Conservation (phyloP, 2,797 vertebrate genomes). For the Pogoniulus pusillus region DNA sequence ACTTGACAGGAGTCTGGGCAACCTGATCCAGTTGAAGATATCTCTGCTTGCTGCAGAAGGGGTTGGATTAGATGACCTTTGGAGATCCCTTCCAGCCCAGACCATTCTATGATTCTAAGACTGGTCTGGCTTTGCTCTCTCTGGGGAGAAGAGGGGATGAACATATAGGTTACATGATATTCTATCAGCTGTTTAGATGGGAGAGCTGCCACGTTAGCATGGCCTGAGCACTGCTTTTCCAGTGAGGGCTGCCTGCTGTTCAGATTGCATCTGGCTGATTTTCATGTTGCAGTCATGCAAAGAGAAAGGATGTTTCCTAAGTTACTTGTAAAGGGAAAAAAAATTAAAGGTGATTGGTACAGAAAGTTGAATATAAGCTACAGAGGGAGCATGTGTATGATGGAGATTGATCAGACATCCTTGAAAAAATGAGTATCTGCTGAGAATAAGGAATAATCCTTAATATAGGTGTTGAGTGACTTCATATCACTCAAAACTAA, state of each 20-base stretch:
- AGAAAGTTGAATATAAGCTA: background rate
- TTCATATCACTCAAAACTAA: background rate
- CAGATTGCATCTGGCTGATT: background rate
- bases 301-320: background rate
- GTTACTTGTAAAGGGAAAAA: background rate
- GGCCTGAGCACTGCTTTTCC: background rate
- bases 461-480: background rate
- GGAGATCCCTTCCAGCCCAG: no score
- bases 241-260: background rate
- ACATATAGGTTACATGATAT: background rate
- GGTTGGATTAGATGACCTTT: no score
- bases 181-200: background rate
- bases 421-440: background rate
- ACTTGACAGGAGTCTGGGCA: no score
- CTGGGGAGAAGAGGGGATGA: background rate
- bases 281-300: background rate
- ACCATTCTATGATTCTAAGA: background rate
- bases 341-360: background rate
- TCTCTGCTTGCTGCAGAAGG: no score
- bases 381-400: background rate
- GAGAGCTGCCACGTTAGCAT: background rate
- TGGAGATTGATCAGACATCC: background rate
- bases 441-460: background rate
- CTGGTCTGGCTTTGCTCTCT: background rate
- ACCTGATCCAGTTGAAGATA: no score